Evolutionary conservation across 2,113 vertebrate species (phyloP), one percentile per base, ranked within the genome.

Genomic region (Melanerpes aurifrons): DNA sequence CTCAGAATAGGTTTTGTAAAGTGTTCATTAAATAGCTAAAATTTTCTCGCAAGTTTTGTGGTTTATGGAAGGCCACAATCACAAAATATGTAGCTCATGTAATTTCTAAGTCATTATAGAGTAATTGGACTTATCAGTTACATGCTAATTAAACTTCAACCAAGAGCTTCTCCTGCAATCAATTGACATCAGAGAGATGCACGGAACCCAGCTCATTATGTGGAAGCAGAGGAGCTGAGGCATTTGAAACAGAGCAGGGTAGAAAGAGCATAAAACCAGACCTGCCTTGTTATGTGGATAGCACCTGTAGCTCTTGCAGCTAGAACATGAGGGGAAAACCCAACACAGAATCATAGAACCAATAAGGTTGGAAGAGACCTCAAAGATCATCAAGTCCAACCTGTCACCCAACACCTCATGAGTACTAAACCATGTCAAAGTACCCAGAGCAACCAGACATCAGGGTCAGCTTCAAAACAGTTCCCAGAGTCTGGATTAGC

Each of bases 111-210:
- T 96, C 89, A 95, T 96, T 96, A 94, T 35, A 82, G 89, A 81
- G 77, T 97, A 96, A 97, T 97, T 93, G 77, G 83, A 89, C 92
- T 97, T 97, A 97, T 96, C 94, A 95, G 76, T 96, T 86, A 89
- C 94, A 96, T 95, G 93, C 89, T 97, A 96, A 96, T 97, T 97
- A 97, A 97, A 93, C 90, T 69, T 90, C 64, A 45, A 43, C 58
- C 77, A 86, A 96, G 87, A 18, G 10, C 70, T 96, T 58, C 94
- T 93, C 95, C 75, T 97, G 68, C 94, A 97, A 97, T 97, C 96
- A 95, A 14, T 82, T 92, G 93, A 69, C 69, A 95, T 93, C 21
- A 4, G 73, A 86, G 59, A 95, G 95, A 95, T 92, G 80, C 69
- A 89, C 2, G 1, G 67, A 88, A 83, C 75, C 94, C 96, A 94